These are phyloP conservation scores for Elephantulus edwardii DNA, from an alignment of 2,113 vertebrate genomes.

Conservation along the genomic window DNA sequence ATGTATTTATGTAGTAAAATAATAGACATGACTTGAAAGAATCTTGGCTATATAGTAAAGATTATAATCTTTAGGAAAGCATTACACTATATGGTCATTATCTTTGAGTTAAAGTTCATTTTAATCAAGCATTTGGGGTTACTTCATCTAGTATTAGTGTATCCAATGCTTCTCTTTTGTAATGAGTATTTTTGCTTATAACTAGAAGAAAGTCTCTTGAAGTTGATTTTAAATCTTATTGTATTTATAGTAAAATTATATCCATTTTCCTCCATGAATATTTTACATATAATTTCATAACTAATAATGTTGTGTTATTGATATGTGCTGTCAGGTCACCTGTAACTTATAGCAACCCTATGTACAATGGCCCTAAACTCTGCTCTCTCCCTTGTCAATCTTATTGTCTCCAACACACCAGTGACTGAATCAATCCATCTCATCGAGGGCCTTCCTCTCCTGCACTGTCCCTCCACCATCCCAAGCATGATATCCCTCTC, in stretches of 20 bases:
- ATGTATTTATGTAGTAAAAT: background rate
- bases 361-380: too few relatives aligned
- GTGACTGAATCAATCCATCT: too few relatives aligned
- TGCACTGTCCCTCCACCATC: too few relatives aligned
- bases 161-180: background rate
- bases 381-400: too few relatives aligned
- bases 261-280: background rate
- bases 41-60: background rate
- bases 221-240: background rate
- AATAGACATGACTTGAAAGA: background rate
- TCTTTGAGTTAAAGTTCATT: background rate
- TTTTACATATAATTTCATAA: background rate
- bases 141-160: conserved; percentile 5
- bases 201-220: background rate
- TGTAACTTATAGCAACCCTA: too few relatives aligned
- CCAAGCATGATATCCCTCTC: too few relatives aligned
- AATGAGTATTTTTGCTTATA: background rate
- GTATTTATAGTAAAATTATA: background rate
- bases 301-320: background rate
- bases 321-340: too few relatives aligned
- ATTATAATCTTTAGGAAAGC: background rate
- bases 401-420: too few relatives aligned
- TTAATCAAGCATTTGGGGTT: too few relatives aligned
- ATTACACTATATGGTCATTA: background rate
- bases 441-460: too few relatives aligned